phyloP scores from a whole-genome alignment of 2,797 vertebrate genomes.

The Poeciliopsis infans region DNA sequence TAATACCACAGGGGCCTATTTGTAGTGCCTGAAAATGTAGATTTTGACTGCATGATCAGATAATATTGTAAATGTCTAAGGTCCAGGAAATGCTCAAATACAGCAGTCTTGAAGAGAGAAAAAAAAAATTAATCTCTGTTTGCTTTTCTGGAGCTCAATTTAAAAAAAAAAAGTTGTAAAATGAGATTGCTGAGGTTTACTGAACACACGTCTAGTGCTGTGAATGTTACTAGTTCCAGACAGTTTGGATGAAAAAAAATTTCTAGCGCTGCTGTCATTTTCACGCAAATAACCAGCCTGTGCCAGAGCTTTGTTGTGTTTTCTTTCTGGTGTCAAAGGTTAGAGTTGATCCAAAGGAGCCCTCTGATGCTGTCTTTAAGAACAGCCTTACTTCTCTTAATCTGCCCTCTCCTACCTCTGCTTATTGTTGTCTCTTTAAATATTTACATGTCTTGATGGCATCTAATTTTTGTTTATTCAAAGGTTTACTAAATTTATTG shows the following conservation, averaged over 20 bases:
- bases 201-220: constrained; percentile 31
- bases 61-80: constrained; percentile 61
- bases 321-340: constrained; percentile 24
- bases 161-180: constrained; percentile 31
- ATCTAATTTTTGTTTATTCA: constrained; percentile 29
- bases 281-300: constrained; percentile 41
- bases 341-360: constrained; percentile 37
- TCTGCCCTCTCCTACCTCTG: constrained; percentile 71
- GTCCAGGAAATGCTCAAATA: constrained; percentile 72
- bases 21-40: constrained; percentile 72
- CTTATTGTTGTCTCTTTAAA: constrained; percentile 48
- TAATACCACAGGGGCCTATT: constrained; percentile 78
- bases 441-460: constrained; percentile 43
- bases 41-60: constrained; percentile 67
- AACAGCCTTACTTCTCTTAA: constrained; percentile 52
- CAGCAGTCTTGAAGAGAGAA: constrained; percentile 60
- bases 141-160: constrained; percentile 22
- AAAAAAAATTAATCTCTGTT: constrained; percentile 43
- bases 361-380: constrained; percentile 42
- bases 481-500: constrained; percentile 29
- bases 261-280: constrained; percentile 41
- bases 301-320: constrained; percentile 23
- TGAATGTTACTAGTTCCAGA: constrained; percentile 51
- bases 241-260: constrained; percentile 28
- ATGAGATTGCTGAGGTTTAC: constrained; percentile 39